These are phyloP conservation scores for Elgonia sp. DNA, from an alignment of 2,888 invertebrate genomes.

Conservation along the genomic window DNA sequence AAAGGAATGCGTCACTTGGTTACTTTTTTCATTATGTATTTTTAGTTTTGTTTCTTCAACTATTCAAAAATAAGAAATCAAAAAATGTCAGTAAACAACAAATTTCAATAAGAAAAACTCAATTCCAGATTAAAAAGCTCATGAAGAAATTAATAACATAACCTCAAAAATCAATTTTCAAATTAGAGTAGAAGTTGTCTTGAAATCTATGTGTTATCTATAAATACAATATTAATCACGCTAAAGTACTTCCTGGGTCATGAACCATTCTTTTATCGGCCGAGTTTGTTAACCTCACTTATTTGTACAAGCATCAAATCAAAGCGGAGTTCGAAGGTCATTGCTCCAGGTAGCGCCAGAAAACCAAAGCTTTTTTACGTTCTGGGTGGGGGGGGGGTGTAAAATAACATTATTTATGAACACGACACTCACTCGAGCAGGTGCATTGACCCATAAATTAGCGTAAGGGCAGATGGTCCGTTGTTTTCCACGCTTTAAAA, in stretches of 20 bases:
- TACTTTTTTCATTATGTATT: too few species aligned
- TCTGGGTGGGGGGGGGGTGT: background rate
- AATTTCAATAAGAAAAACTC: too few species aligned
- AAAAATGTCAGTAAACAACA: too few species aligned
- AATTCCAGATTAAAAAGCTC: too few species aligned
- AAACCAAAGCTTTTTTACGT: background rate
- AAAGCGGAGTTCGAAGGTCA: slow-evolving; percentile 43
- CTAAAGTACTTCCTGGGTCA: slow-evolving; percentile 39
- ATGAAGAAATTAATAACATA: too few species aligned
- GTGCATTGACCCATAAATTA: slow-evolving; percentile 58
- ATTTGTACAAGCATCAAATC: slow-evolving; percentile 28
- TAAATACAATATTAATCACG: slow-evolving; percentile 25
- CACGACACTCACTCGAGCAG: slow-evolving; percentile 6
- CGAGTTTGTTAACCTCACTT: slow-evolving; percentile 39
- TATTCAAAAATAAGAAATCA: too few species aligned
- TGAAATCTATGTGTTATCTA: too few species aligned
- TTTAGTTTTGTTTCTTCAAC: too few species aligned
- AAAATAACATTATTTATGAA: slow-evolving; percentile 15
- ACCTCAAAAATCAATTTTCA: too few species aligned
- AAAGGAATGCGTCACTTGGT: too few species aligned
- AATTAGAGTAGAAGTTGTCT: too few species aligned
- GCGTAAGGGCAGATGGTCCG: slow-evolving; percentile 33
- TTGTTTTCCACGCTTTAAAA: slow-evolving; percentile 15
- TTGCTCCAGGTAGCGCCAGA: slow-evolving; percentile 27
- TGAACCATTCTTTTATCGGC: slow-evolving; percentile 33